Evolutionary conservation across 1,140 invertebrate genomes (phyloP).

Genomic region (Zaprionus ornatus): DNA sequence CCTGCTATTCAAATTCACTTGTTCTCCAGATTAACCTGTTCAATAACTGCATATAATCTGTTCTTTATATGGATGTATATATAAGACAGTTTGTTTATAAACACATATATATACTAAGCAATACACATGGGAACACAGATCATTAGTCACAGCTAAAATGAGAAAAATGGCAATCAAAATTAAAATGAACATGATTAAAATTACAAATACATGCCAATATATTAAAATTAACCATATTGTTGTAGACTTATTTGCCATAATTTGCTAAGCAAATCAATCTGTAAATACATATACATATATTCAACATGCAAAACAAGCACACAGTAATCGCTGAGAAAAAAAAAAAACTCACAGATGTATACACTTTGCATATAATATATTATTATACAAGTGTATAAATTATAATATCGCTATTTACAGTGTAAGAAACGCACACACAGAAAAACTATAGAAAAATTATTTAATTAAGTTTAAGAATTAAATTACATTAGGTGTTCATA

Average conservation of each 20-base stretch:
- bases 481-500: constrained; percentile 68
- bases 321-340: neutral
- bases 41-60: neutral
- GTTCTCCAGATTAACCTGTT: constrained; percentile 9
- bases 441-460: constrained; percentile 53
- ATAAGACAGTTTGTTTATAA: too few relatives aligned
- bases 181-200: constrained; percentile 31
- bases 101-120: constrained; percentile 19
- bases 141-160: constrained; percentile 44
- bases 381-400: constrained; percentile 68
- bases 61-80: too few relatives aligned
- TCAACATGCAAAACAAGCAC: neutral
- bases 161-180: constrained; percentile 47
- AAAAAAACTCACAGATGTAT: constrained; percentile 19
- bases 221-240: constrained; percentile 47
- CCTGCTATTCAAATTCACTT: constrained; percentile 22
- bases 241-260: constrained; percentile 80
- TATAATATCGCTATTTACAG: constrained; percentile 17
- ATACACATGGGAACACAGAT: constrained; percentile 28
- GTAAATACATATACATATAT: constrained; percentile 29
- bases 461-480: constrained; percentile 36
- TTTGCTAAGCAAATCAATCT: constrained; percentile 78
- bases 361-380: constrained; percentile 64
- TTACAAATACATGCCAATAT: constrained; percentile 33
- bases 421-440: constrained; percentile 29